Evolutionary conservation across 2,888 invertebrate species (phyloP), one percentile per base, ranked within the genome.

Genomic region (Spodoptera exigua): DNA sequence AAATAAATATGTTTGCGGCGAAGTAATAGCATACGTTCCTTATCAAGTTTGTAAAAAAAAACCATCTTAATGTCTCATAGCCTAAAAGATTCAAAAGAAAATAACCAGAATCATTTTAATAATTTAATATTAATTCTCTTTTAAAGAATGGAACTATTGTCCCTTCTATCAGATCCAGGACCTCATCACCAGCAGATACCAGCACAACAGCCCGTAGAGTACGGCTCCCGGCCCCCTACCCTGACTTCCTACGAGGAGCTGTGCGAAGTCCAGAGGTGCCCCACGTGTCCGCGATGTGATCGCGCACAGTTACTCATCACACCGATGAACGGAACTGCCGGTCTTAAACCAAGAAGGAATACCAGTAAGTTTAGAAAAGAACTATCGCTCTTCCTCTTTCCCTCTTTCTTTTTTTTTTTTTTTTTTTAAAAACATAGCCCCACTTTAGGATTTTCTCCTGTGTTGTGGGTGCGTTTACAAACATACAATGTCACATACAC

Each of bases 281-380:
- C 94, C 0, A 78, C 92, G 0, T 94, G 94, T 37, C 92, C 94
- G 0, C 78, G 93, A 0, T 94, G 94, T 40, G 94, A 94, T 59
- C 80, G 92, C 13, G 85, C 90, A 0, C 84, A 92, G 49, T 83
- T 94, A 0, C 87, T 92, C 46, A 93, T 94, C 45, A 84, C 92
- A 0, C 79, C 89, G 0, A 91, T 93, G 84, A 96, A 96, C 79
- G 92, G 94, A 41, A 96, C 92, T 84, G 94, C 49, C 91, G 95
- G 68, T 60, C 95, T 80, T 40, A 93, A 91, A 44, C 89, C 89
- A 1, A 86, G 89, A 44, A 85, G 93, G 40, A 92, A 91, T 53
- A 90, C 90, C 0, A 93, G 94, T 93, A 61, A 87, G 89, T 71
- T 7, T 27, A 27, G 27, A 27, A n/a, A 21, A 13, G 0, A 3